Percentiles rank a stretch among this genome's conserved stretches.
Evolutionary conservation across 2,113 vertebrate genomes (phyloP).

Genomic region (Lepisosteus osseus): DNA sequence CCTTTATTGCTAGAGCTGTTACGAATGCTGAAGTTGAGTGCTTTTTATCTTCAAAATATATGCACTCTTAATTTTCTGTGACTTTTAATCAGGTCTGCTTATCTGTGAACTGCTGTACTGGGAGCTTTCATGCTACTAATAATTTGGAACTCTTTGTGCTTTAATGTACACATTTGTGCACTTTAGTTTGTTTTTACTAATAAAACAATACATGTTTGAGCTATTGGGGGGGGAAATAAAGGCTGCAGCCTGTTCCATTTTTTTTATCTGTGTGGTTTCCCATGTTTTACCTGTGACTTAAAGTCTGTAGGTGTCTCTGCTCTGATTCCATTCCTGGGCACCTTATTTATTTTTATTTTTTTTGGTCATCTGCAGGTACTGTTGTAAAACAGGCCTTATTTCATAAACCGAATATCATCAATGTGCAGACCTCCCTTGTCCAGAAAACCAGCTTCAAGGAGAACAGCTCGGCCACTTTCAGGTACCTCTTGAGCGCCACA

Average conservation of each 20-base stretch:
- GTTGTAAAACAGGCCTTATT: conserved; percentile 71
- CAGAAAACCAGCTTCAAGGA: conserved; percentile 73
- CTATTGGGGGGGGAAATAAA: no score
- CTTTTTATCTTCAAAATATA: no score
- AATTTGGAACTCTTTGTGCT: no score
- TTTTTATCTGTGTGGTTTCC: neutral
- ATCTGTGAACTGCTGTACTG: no score
- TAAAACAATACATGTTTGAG: no score
- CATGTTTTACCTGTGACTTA: neutral
- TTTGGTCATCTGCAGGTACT: conserved; percentile 65
- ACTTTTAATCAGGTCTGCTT: no score
- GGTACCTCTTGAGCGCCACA: conserved; percentile 46
- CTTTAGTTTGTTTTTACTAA: no score
- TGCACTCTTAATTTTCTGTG: no score
- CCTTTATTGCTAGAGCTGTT: neutral
- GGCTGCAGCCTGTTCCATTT: no score
- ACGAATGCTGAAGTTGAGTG: neutral
- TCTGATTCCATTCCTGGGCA: neutral
- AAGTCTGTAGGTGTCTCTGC: neutral
- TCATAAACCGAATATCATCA: conserved; percentile 76
- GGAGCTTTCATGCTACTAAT: no score
- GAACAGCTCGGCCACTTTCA: conserved; percentile 66
- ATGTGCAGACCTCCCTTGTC: conserved; percentile 67
- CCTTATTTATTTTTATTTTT: conserved; percentile 36
- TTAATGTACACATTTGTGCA: no score